Percentiles rank a stretch among this genome's conserved stretches.
Conservation (phyloP, 1,140 invertebrate genomes). For the Pseudobourletiella spinata region DNA sequence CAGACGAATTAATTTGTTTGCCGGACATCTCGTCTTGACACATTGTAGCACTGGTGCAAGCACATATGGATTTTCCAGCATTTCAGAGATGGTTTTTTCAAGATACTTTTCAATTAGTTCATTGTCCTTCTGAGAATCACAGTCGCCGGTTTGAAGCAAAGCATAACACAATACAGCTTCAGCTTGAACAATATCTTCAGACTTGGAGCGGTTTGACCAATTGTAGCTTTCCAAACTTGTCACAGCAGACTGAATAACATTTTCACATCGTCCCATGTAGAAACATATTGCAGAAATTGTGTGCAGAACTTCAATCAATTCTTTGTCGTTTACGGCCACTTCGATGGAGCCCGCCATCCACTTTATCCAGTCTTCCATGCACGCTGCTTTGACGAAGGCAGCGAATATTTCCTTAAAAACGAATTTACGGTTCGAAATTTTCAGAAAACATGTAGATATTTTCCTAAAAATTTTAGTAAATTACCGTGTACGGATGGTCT, state of each 20-base stretch:
- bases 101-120: slow-evolving; percentile 13
- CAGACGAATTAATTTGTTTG: not conserved
- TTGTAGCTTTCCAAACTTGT: not conserved
- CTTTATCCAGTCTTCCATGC: slow-evolving; percentile 18
- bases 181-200: slow-evolving; percentile 6
- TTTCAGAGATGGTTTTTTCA: not conserved
- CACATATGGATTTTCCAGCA: slow-evolving; percentile 17
- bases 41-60: slow-evolving; percentile 7
- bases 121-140: not conserved
- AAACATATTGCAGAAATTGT: slow-evolving; percentile 11
- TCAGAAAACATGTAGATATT: too few relatives aligned
- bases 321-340: slow-evolving; percentile 8
- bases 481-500: slow-evolving; percentile 18
- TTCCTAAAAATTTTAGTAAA: too few relatives aligned
- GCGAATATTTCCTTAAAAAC: slow-evolving; percentile 22
- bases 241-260: not conserved
- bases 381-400: slow-evolving; percentile 15
- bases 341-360: slow-evolving; percentile 13
- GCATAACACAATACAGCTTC: slow-evolving; percentile 21
- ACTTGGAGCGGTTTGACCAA: not conserved
- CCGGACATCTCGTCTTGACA: slow-evolving; percentile 6
- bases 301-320: slow-evolving; percentile 20
- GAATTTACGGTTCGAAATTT: too few relatives aligned
- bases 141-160: slow-evolving; percentile 13
- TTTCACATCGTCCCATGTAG: slow-evolving; percentile 4